These are phyloP conservation scores for Centropus unirufus DNA, from an alignment of 2,113 vertebrate species.

Conservation along the genomic window DNA sequence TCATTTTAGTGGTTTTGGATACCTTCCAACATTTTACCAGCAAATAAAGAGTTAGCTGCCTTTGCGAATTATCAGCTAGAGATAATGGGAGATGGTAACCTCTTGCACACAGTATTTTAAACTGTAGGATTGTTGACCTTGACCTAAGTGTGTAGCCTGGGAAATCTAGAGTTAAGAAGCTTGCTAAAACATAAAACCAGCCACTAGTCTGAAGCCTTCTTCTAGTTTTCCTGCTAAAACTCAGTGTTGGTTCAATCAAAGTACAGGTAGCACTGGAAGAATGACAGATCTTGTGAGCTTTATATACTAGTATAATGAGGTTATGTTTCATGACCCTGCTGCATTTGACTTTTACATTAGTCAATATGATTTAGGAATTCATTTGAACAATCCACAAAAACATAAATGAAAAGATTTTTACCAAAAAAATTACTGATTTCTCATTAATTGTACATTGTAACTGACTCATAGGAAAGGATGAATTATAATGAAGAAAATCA, in stretches of 20 bases:
- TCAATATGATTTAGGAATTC: constrained; percentile 54
- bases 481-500: constrained; percentile 60
- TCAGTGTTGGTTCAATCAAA: constrained; percentile 66
- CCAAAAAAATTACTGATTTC: neutral
- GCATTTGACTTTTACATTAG: constrained; percentile 68
- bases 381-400: constrained; percentile 3
- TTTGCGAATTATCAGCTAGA: constrained; percentile 6
- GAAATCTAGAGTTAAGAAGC: constrained; percentile 56
- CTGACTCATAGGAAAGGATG: constrained; percentile 28
- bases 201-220: neutral
- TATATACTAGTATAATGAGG: constrained; percentile 52
- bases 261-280: constrained; percentile 50
- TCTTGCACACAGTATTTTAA: constrained; percentile 40
- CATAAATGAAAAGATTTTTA: neutral
- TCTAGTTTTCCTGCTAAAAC: constrained; percentile 32
- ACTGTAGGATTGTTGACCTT: constrained; percentile 42
- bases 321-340: constrained; percentile 45
- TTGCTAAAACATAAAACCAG: constrained; percentile 28
- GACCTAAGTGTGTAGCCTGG: constrained; percentile 23
- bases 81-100: constrained; percentile 50
- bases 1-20: constrained; percentile 8
- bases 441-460: constrained; percentile 59
- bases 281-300: constrained; percentile 47
- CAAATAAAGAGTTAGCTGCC: neutral
- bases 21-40: neutral